A percentile compares a stretch with the other conserved stretches of the same genome.
Evolutionary conservation across 2,888 invertebrate genomes (phyloP).

Genomic region (Crossocerus cetratus): DNA sequence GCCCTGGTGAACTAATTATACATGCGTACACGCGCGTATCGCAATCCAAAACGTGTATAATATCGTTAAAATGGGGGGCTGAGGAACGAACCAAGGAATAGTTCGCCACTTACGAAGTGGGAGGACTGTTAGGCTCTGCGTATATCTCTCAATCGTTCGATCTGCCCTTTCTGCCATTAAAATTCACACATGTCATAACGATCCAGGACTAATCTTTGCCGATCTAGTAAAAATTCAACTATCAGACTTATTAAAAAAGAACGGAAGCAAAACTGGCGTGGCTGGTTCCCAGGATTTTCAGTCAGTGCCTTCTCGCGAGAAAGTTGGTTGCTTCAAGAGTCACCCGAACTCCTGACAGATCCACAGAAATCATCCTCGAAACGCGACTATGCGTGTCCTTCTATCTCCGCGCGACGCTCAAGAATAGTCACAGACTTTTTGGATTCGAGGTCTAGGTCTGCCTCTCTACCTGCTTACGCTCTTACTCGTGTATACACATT

Average conservation of each 20-base stretch:
- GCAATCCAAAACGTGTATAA: no score
- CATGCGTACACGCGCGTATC: neutral
- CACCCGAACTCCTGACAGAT: slow-evolving; percentile 41
- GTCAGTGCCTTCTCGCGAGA: slow-evolving; percentile 17
- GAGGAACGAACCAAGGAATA: no score
- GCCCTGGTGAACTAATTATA: slow-evolving; percentile 60
- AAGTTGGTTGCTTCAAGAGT: slow-evolving; percentile 33
- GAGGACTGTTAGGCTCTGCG: slow-evolving; percentile 35
- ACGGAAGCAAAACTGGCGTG: no score
- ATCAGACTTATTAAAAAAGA: no score
- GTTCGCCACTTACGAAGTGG: slow-evolving; percentile 1
- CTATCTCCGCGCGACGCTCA: slow-evolving; percentile 17
- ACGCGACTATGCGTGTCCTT: neutral
- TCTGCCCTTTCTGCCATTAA: neutral
- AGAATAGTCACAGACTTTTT: slow-evolving; percentile 8
- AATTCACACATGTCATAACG: neutral
- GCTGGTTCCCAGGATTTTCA: no score
- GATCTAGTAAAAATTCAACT: no score
- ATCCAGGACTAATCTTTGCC: neutral
- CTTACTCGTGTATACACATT: slow-evolving; percentile 26
- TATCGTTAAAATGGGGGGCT: no score
- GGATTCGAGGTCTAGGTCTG: slow-evolving; percentile 25
- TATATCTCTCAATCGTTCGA: neutral
- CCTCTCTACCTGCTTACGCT: slow-evolving; percentile 38
- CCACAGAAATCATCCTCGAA: slow-evolving; percentile 38